Percentiles rank a stretch among this genome's conserved stretches.
Conservation (phyloP, 2,113 vertebrate genomes). For the Dipodomys ordii region DNA sequence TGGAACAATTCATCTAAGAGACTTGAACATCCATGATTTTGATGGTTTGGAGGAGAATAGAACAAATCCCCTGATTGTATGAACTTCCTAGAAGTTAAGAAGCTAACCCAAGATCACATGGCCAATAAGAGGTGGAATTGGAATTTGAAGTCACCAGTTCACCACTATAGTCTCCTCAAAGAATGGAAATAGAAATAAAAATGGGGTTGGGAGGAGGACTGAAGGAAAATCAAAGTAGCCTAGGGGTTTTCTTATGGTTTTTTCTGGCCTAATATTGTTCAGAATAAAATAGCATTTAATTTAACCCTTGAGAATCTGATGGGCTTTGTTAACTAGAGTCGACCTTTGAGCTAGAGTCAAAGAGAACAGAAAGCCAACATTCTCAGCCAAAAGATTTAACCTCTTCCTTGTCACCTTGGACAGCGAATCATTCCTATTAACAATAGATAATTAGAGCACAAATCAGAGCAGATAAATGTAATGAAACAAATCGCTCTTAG, state of each 20-base stretch:
- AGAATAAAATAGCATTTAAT: background rate
- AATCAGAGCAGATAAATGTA: no score
- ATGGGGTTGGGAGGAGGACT: background rate
- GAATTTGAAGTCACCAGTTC: background rate
- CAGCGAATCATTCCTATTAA: background rate
- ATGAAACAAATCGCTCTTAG: conserved; percentile 10
- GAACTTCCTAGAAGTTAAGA: background rate
- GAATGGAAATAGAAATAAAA: background rate
- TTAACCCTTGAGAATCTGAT: background rate
- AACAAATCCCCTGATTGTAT: background rate
- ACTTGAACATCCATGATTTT: background rate
- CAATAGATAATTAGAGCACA: background rate
- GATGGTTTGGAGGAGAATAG: background rate
- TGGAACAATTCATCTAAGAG: background rate
- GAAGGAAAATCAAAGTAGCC: background rate
- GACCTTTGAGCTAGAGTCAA: background rate
- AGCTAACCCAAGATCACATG: background rate
- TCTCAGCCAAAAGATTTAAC: background rate
- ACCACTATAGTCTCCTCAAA: background rate
- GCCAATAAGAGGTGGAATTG: background rate
- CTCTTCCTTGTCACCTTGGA: background rate
- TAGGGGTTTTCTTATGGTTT: background rate
- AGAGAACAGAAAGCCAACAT: background rate
- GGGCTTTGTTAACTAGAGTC: background rate
- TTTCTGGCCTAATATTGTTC: background rate